Evolutionary conservation across 2,888 invertebrate genomes (phyloP).

Genomic region (Hirtodrosophila alboralis): DNA sequence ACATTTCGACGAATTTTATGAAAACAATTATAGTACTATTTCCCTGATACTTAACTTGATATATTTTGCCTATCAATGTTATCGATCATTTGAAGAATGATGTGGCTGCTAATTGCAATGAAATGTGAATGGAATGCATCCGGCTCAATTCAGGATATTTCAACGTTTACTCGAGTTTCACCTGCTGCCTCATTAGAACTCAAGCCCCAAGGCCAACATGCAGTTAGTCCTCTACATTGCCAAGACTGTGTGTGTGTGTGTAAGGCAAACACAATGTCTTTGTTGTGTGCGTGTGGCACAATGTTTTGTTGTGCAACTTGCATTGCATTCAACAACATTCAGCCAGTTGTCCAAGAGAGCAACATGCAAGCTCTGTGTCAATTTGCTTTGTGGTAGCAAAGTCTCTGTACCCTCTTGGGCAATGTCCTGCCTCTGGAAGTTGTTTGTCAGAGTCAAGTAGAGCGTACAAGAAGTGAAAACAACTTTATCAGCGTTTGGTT

Average conservation of each 20-base stretch:
- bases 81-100: too few species aligned
- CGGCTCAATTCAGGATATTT: slow-evolving; percentile 2
- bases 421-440: slow-evolving; percentile 16
- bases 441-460: slow-evolving; percentile 43
- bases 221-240: not conserved
- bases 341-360: slow-evolving; percentile 27
- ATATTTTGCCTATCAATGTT: too few species aligned
- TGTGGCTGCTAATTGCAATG: too few species aligned
- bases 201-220: slow-evolving; percentile 8
- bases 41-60: too few species aligned
- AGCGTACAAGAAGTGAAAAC: slow-evolving; percentile 38
- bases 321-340: slow-evolving; percentile 31
- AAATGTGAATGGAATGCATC: too few species aligned
- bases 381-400: slow-evolving; percentile 42
- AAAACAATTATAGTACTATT: too few species aligned
- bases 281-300: slow-evolving; percentile 26
- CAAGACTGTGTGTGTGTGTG: slow-evolving; percentile 1
- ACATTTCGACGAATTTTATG: too few species aligned
- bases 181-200: slow-evolving; percentile 19
- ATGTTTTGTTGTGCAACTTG: slow-evolving; percentile 23
- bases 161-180: slow-evolving; percentile 24
- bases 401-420: not conserved
- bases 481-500: slow-evolving; percentile 46
- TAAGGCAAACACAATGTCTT: slow-evolving; percentile 33
- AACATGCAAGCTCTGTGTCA: slow-evolving; percentile 35